A percentile compares a stretch with the other conserved stretches of the same genome.
These are phyloP conservation scores for Catharus minimus DNA, from an alignment of 2,113 vertebrate species.

Conservation along the genomic window DNA sequence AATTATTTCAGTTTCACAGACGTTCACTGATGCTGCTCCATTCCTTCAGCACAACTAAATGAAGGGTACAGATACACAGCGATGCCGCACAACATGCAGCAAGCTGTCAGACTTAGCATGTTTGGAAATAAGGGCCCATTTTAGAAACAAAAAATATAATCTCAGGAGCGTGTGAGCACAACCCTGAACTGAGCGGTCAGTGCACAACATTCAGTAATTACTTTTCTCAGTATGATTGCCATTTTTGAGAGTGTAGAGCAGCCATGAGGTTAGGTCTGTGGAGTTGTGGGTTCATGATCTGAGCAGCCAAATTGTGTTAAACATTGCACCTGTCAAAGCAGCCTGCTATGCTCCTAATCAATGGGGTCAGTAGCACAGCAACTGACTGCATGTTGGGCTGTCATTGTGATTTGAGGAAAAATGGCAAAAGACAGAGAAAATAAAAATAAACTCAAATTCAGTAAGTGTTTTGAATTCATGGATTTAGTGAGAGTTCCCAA, in stretches of 20 bases:
- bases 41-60: not conserved
- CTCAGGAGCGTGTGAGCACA: not conserved
- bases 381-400: fast-evolving
- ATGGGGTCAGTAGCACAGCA: not conserved
- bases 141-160: not conserved
- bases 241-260: not conserved
- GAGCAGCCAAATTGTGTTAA: not conserved
- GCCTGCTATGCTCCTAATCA: fast-evolving
- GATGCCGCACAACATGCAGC: not conserved
- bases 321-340: not conserved
- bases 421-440: not conserved
- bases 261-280: not conserved
- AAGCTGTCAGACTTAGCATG: not conserved
- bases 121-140: not conserved
- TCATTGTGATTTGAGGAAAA: not conserved
- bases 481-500: not conserved
- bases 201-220: not conserved
- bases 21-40: fast-evolving
- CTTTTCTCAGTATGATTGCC: not conserved
- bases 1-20: not conserved
- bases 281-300: not conserved
- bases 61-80: not conserved
- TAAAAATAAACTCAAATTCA: not conserved
- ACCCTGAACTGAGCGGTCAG: not conserved
- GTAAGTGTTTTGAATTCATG: not conserved